Base-by-base conservation (phyloP, 2,888 invertebrate species). In the Drosophila sordidula region DNA sequence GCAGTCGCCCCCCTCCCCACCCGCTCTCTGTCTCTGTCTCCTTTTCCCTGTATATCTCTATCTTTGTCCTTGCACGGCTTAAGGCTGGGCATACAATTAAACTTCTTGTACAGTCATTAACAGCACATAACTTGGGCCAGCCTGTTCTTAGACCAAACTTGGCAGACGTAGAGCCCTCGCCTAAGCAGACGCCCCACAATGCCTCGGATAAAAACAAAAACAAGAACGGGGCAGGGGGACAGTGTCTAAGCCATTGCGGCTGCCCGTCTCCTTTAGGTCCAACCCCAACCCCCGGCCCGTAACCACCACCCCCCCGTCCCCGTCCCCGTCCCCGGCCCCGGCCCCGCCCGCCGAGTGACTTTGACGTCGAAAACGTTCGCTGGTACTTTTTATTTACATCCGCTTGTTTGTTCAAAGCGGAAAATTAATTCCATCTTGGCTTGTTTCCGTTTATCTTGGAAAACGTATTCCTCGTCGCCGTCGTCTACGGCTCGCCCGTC, bases 401-500 rank as follows among this genome's bases (percentile, higher is more conserved):
- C 91, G 91, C 89, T 91, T 91, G 91, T 91, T 91, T 91, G 91
- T 91, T 90, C 91, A 88, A 90, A 91, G 91, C 91, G 91, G 91
- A 91, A 91, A 91, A 91, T 91, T 91, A 91, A 91, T 91, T 91
- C 91, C 90, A 90, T 91, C 91, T 91, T 91, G 90, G 90, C 90
- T 91, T 90, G 90, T 90, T 90, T 91, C 87, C 89, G 90, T 89
- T 90, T 89, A 89, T 90, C 88, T 90, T 87, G 83, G 82, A 87
- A 87, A 82, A 88, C 89, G 87, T 80, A 85, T 78, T 79, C 80
- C 71, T 56, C 67, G 65, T 76, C 71, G 66, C 51, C 38, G 39
- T 51, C 36, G 26, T 8, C 29, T 26, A 9, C 9, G 9, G 29
- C 18, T 14, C 8, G 25, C 29, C 44, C 5, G 18, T 34, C n/a